These are phyloP conservation scores for Hirtodrosophila cameraria DNA, from an alignment of 2,888 invertebrate species.

Conservation along the genomic window DNA sequence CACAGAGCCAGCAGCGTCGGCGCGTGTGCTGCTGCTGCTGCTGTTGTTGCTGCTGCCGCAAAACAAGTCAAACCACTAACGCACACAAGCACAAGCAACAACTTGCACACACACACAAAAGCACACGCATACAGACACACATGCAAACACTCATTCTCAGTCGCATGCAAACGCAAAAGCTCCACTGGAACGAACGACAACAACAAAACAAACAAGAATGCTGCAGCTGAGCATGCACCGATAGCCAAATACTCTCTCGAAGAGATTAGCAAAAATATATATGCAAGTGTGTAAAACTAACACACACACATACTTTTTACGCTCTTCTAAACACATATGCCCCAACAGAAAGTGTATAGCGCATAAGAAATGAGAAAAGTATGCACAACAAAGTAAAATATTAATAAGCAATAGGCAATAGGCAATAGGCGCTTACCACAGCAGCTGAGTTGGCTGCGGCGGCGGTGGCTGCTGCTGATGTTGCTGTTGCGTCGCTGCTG, in stretches of 20 bases:
- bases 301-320: too few species aligned
- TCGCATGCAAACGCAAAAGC: slow-evolving; percentile 62
- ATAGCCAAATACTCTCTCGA: slow-evolving; percentile 28
- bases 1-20: slow-evolving; percentile 60
- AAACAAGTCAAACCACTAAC: slow-evolving; percentile 78
- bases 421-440: slow-evolving; percentile 72
- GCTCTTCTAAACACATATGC: background rate
- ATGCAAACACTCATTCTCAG: slow-evolving; percentile 28
- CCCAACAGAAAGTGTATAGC: slow-evolving; percentile 7
- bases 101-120: slow-evolving; percentile 12
- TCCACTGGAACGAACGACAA: slow-evolving; percentile 57
- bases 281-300: background rate
- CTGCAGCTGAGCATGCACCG: slow-evolving; percentile 7
- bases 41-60: slow-evolving; percentile 70
- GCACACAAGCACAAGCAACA: slow-evolving; percentile 34
- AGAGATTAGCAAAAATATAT: background rate
- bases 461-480: slow-evolving; percentile 23
- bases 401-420: slow-evolving; percentile 47
- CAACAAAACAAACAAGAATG: slow-evolving; percentile 45
- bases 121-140: slow-evolving; percentile 12
- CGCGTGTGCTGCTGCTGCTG: slow-evolving; percentile 72
- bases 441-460: slow-evolving; percentile 64
- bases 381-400: slow-evolving; percentile 38
- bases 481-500: slow-evolving; percentile 34
- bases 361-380: slow-evolving; percentile 34